phyloP scores from a whole-genome alignment of 2,113 vertebrate species.

The Regulus satrapa region DNA sequence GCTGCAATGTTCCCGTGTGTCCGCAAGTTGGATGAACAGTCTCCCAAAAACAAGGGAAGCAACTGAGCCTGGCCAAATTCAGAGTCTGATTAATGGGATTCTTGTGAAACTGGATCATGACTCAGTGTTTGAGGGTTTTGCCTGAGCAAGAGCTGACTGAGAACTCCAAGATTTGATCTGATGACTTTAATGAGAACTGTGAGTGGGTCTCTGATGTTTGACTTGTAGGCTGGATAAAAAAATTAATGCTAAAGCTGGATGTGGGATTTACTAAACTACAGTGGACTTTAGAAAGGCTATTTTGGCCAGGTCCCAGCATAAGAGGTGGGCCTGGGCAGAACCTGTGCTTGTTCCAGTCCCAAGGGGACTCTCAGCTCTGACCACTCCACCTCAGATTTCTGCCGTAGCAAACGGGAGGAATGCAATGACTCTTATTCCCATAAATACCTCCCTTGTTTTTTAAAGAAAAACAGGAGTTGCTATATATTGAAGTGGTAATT shows the following conservation, averaged over 20 bases:
- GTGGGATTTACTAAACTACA: background rate
- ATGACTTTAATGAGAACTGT: background rate
- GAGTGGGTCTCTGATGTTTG: background rate
- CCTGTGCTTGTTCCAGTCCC: background rate
- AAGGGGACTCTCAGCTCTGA: background rate
- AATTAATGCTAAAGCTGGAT: background rate
- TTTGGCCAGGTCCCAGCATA: background rate
- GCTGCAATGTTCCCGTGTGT: background rate
- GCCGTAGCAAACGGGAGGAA: background rate
- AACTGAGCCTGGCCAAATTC: background rate
- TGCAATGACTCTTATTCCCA: background rate
- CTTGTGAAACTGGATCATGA: background rate
- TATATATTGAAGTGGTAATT: background rate
- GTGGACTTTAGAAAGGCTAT: background rate
- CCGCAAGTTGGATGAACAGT: background rate
- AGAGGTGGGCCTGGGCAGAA: background rate
- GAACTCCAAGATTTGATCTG: background rate
- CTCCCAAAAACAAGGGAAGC: background rate
- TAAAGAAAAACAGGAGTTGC: background rate
- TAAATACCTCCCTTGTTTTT: background rate
- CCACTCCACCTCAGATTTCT: constrained; percentile 5
- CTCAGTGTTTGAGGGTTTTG: background rate
- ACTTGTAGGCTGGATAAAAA: background rate
- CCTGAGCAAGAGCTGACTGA: background rate
- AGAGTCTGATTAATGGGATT: background rate